These are phyloP conservation scores for Portunus trituberculatus DNA, from an alignment of 1,140 invertebrate genomes.

Conservation along the genomic window DNA sequence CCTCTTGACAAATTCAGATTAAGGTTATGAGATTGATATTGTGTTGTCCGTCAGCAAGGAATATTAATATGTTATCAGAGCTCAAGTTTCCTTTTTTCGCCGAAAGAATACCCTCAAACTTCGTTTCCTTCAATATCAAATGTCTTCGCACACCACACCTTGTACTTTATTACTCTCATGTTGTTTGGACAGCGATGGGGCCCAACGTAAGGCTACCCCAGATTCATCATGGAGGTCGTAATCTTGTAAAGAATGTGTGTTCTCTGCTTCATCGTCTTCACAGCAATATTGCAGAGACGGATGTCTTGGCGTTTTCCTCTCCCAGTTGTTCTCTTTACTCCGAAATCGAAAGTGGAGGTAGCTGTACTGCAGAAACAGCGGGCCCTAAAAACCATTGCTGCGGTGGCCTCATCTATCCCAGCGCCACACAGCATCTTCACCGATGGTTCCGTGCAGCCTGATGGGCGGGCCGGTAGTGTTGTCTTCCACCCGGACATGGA, in stretches of 20 bases:
- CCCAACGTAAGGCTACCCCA: neutral
- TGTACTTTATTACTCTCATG: neutral
- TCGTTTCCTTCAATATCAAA: conserved; percentile 24
- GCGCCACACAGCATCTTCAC: neutral
- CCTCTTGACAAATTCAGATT: neutral
- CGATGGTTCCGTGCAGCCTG: too few species aligned
- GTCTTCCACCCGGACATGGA: too few species aligned
- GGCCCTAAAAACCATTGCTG: too few species aligned
- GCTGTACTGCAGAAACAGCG: too few species aligned
- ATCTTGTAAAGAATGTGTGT: neutral
- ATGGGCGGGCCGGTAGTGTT: too few species aligned
- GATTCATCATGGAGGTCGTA: neutral
- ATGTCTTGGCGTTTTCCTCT: neutral
- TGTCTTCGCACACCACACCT: neutral
- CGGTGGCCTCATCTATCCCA: too few species aligned
- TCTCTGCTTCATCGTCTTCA: neutral
- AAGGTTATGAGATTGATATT: neutral
- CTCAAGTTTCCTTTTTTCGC: too few species aligned
- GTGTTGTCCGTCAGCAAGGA: conserved; percentile 32
- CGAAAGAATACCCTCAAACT: neutral
- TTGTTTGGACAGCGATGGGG: neutral
- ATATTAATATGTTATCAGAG: neutral
- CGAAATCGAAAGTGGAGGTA: too few species aligned
- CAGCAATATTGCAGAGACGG: neutral
- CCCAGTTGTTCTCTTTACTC: too few species aligned